phyloP scores from a whole-genome alignment of 2,888 invertebrate genomes.

The Nycteola revayana region DNA sequence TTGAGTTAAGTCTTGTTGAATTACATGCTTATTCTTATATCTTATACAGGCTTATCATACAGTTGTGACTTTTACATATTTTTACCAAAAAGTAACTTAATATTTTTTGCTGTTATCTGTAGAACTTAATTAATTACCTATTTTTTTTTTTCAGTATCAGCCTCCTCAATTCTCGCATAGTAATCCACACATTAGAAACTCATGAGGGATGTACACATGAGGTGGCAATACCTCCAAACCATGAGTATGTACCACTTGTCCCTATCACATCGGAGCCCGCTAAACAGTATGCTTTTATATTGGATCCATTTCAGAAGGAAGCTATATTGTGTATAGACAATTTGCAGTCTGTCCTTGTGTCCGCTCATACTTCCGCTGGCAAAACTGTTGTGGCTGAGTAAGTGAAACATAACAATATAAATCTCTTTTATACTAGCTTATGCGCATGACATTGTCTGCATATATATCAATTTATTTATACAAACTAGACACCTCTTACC shows the following conservation, averaged over 20 bases:
- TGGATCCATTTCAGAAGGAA: constrained; percentile 99
- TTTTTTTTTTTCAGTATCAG: constrained; percentile 82
- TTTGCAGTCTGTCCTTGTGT: constrained; percentile 98
- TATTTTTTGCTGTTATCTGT: too few species aligned
- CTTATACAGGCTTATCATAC: too few species aligned
- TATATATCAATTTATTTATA: too few species aligned
- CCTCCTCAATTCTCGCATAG: constrained; percentile 89
- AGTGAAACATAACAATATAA: too few species aligned
- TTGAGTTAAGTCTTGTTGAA: too few species aligned
- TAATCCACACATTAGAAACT: constrained; percentile 94
- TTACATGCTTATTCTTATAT: too few species aligned
- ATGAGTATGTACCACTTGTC: constrained; percentile 86
- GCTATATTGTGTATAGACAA: constrained; percentile 98
- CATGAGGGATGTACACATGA: constrained; percentile 97
- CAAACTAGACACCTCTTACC: too few species aligned
- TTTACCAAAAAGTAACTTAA: too few species aligned
- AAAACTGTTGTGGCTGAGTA: constrained; percentile 99
- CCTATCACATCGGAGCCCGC: constrained; percentile 86
- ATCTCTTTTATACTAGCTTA: too few species aligned
- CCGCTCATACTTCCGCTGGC: constrained; percentile 99
- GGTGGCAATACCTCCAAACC: constrained; percentile 95
- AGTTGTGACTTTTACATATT: too few species aligned
- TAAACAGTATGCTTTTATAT: constrained; percentile 95
- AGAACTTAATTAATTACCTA: too few species aligned
- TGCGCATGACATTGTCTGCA: too few species aligned